These are phyloP conservation scores for Papilio machaon DNA, from an alignment of 1,140 invertebrate species.

Conservation along the genomic window DNA sequence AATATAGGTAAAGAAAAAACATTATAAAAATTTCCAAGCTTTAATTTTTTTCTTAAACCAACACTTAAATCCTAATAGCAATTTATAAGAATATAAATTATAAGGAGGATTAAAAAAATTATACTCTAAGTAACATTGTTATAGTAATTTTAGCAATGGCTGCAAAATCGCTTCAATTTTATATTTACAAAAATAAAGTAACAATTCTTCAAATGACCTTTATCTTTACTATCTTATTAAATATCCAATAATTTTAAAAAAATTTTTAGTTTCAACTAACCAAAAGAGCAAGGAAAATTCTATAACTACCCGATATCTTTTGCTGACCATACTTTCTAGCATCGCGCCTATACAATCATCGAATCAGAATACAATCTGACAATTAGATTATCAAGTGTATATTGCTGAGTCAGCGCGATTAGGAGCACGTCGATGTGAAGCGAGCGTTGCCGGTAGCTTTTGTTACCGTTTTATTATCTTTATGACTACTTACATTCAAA, in stretches of 20 bases:
- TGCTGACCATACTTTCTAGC: constrained; percentile 57
- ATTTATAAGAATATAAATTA: too few species aligned
- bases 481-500: constrained; percentile 3
- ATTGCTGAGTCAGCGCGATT: constrained; percentile 61
- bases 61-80: too few species aligned
- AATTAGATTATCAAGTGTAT: constrained; percentile 68
- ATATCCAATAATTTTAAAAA: too few species aligned
- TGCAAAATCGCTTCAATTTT: too few species aligned
- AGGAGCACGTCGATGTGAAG: constrained; percentile 49
- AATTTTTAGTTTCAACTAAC: too few species aligned
- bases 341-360: constrained; percentile 60
- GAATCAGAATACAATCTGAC: constrained; percentile 70
- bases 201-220: too few species aligned
- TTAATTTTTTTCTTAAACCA: too few species aligned
- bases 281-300: not conserved
- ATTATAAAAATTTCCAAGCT: not conserved
- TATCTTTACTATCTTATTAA: too few species aligned
- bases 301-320: constrained; percentile 21
- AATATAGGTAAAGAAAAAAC: constrained; percentile 34
- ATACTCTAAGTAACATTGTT: too few species aligned
- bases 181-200: too few species aligned
- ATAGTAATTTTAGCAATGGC: too few species aligned
- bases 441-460: constrained; percentile 52
- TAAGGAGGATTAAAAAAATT: too few species aligned
- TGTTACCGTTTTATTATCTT: constrained; percentile 48